phyloP scores from a whole-genome alignment of 1,140 invertebrate species.

The Platyura marginata region DNA sequence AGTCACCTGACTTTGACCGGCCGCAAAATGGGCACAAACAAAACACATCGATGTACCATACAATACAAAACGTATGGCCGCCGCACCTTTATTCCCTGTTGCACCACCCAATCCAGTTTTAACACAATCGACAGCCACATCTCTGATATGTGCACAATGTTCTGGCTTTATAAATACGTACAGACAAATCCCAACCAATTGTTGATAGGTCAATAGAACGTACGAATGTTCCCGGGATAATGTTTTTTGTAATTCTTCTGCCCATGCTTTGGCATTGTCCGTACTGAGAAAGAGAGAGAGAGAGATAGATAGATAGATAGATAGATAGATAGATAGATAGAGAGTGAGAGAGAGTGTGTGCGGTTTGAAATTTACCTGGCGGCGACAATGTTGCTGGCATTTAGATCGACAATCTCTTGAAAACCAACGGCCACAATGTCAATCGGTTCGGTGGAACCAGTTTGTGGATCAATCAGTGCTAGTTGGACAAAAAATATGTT shows the following conservation, averaged over 20 bases:
- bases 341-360: too few species aligned
- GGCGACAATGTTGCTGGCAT: conserved; percentile 95
- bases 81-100: conserved; percentile 92
- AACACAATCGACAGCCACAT: conserved; percentile 86
- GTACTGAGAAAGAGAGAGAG: too few species aligned
- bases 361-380: too few species aligned
- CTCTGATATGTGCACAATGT: conserved; percentile 69
- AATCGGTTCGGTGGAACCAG: conserved; percentile 36
- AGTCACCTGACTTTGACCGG: conserved; percentile 88
- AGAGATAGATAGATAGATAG: too few species aligned
- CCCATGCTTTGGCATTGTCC: conserved; percentile 93
- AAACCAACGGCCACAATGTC: conserved; percentile 97
- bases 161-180: conserved; percentile 85
- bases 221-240: conserved; percentile 73
- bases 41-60: conserved; percentile 91
- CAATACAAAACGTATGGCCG: conserved; percentile 80
- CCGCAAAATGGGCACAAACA: conserved; percentile 97
- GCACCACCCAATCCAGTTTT: conserved; percentile 96
- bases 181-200: conserved; percentile 94
- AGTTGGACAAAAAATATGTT: neutral
- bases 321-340: too few species aligned
- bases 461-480: conserved; percentile 27
- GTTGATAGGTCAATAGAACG: conserved; percentile 83
- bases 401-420: conserved; percentile 98
- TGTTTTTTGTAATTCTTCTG: conserved; percentile 83